These are phyloP conservation scores for Psephotus haematonotus DNA, from an alignment of 2,113 vertebrate species.

Conservation along the genomic window DNA sequence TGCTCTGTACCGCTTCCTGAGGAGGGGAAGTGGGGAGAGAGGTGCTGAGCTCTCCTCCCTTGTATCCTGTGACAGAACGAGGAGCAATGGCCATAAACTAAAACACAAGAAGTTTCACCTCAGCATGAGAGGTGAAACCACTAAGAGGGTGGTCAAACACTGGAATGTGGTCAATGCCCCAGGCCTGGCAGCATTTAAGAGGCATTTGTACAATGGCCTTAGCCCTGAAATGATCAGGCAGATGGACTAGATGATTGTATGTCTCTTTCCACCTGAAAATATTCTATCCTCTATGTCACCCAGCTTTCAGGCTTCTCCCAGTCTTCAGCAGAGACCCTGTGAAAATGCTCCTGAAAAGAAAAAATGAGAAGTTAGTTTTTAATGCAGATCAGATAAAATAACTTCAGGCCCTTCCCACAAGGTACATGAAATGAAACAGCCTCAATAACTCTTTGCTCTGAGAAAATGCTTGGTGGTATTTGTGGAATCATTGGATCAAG, in stretches of 20 bases:
- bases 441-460: background rate
- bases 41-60: background rate
- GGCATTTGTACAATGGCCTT: background rate
- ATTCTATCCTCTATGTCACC: background rate
- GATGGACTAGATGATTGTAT: background rate
- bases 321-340: background rate
- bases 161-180: background rate
- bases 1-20: background rate
- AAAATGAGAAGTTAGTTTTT: background rate
- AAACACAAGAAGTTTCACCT: background rate
- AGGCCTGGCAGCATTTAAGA: background rate
- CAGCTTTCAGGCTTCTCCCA: background rate
- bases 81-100: background rate
- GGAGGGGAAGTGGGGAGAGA: background rate
- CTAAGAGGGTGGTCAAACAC: background rate
- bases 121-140: background rate
- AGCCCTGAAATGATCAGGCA: background rate
- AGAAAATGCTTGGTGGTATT: background rate
- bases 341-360: background rate
- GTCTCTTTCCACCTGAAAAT: background rate
- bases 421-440: background rate
- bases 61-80: accelerated
- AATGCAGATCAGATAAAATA: background rate
- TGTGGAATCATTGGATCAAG: background rate
- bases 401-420: background rate